Percentiles rank a stretch among this genome's conserved stretches.
phyloP scores from a whole-genome alignment of 2,797 vertebrate genomes.

The Macrochelys suwanniensis region DNA sequence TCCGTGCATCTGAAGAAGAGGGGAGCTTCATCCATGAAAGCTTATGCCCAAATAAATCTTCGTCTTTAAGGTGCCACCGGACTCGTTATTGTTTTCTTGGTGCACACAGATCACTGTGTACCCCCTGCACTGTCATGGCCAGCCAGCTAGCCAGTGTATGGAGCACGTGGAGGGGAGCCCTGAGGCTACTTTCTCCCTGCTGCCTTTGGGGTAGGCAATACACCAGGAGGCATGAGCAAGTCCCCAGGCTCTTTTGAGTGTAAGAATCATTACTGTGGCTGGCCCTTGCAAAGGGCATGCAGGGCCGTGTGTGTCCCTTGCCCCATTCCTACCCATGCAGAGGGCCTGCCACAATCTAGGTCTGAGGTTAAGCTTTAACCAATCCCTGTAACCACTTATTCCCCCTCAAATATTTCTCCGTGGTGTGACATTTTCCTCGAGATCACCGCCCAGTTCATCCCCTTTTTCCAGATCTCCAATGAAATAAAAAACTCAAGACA shows the following conservation, averaged over 20 bases:
- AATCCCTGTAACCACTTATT: not conserved
- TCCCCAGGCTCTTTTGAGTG: not conserved
- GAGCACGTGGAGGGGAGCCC: not conserved
- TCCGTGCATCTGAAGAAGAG: no score
- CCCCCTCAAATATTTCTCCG: not conserved
- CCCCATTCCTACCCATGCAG: not conserved
- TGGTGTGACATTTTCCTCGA: not conserved
- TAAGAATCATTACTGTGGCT: not conserved
- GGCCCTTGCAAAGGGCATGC: not conserved
- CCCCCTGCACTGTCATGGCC: not conserved
- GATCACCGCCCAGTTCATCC: not conserved
- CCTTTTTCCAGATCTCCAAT: not conserved
- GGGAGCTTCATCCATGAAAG: no score
- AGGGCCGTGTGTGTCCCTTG: not conserved
- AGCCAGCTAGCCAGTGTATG: not conserved
- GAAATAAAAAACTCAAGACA: not conserved
- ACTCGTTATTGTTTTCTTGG: no score
- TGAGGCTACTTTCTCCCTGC: not conserved
- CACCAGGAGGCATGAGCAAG: not conserved
- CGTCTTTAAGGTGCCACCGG: no score
- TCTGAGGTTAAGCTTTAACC: not conserved
- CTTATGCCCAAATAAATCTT: no score
- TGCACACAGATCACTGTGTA: not conserved
- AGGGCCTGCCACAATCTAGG: not conserved
- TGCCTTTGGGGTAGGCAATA: not conserved